Conservation (phyloP, 1,140 invertebrate species). For the Diprion similis region DNA sequence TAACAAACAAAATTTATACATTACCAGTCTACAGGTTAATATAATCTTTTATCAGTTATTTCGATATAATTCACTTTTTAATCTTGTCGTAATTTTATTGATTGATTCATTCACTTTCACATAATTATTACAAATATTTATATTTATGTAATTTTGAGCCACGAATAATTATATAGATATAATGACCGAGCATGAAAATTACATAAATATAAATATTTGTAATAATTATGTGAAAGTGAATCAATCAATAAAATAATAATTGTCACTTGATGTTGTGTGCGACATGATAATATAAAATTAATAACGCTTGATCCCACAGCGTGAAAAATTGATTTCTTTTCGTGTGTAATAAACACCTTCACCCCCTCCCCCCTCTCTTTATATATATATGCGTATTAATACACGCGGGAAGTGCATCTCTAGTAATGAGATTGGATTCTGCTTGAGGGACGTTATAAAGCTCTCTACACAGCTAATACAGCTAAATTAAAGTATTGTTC, state of each 20-base stretch:
- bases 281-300: conserved; percentile 52
- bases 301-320: conserved; percentile 55
- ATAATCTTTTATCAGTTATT: no score
- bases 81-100: no score
- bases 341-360: background rate
- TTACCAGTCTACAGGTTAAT: no score
- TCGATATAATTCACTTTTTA: no score
- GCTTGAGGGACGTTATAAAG: conserved; percentile 43
- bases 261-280: no score
- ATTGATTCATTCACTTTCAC: no score
- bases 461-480: conserved; percentile 22
- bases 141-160: background rate
- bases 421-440: conserved; percentile 57
- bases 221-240: no score
- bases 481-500: conserved; percentile 34
- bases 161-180: background rate
- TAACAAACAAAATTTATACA: no score
- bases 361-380: no score
- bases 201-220: no score
- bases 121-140: no score
- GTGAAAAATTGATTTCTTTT: conserved; percentile 57
- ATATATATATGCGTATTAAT: conserved; percentile 46
- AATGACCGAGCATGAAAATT: background rate
- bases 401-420: conserved; percentile 50
- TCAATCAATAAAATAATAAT: background rate